Evolutionary conservation across 2,113 vertebrate species (phyloP).

Genomic region (Rhinolophus ferrumequinum): DNA sequence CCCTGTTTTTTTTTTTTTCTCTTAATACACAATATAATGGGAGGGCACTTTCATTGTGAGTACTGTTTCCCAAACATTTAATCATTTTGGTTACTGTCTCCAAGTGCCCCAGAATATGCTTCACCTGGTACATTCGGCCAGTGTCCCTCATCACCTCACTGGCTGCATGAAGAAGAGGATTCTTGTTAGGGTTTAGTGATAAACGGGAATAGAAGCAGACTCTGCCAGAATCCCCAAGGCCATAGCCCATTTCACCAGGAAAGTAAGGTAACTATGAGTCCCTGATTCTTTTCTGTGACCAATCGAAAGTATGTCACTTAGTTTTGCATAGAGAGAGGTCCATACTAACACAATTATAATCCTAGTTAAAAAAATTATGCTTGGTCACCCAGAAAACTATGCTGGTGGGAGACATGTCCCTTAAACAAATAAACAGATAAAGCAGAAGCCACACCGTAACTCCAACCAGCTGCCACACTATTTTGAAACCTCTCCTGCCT

Average conservation of each 20-base stretch:
- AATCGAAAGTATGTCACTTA: not conserved
- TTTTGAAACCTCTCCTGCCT: constrained; percentile 53
- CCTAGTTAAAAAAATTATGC: constrained; percentile 17
- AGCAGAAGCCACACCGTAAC: constrained; percentile 39
- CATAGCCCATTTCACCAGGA: not conserved
- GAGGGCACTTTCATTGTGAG: not conserved
- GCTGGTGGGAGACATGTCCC: not conserved
- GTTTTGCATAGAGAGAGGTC: not conserved
- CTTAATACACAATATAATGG: not conserved
- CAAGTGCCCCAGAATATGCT: not conserved
- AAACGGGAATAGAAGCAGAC: not conserved
- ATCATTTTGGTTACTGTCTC: not conserved
- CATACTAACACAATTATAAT: not conserved
- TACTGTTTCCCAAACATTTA: not conserved
- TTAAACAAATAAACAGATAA: constrained; percentile 62
- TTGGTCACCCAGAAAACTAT: not conserved
- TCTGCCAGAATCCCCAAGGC: not conserved
- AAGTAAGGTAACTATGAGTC: not conserved
- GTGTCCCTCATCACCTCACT: not conserved
- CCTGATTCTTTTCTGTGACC: not conserved
- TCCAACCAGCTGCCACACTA: constrained; percentile 48
- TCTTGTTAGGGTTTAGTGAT: constrained; percentile 43
- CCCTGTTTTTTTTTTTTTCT: not conserved
- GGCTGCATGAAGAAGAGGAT: constrained; percentile 9
- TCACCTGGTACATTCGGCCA: constrained; percentile 35